Conservation (phyloP, 2,797 vertebrate genomes). For the Sebastes vulpes region DNA sequence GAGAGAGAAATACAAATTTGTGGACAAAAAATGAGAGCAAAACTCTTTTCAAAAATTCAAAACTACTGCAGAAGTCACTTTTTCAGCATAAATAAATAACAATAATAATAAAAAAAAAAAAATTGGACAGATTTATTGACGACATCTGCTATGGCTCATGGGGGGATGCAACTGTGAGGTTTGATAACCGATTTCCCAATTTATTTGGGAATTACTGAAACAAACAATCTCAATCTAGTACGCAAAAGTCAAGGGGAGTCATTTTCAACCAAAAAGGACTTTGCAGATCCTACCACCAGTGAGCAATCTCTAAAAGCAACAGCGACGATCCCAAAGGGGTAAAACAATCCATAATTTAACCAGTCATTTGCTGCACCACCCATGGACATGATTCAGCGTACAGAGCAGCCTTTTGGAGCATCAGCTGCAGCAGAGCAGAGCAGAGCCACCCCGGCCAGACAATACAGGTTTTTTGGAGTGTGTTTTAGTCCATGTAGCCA, state of each 20-base stretch:
- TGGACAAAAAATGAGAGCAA: slow-evolving; percentile 12
- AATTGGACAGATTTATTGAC: slow-evolving; percentile 45
- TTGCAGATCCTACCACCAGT: background rate
- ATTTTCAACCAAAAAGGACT: background rate
- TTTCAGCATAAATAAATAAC: slow-evolving; percentile 79
- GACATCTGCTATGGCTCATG: slow-evolving; percentile 67
- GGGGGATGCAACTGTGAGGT: slow-evolving; percentile 38
- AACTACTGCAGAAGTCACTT: slow-evolving; percentile 57
- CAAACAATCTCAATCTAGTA: background rate
- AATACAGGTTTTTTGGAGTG: background rate
- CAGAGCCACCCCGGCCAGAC: background rate
- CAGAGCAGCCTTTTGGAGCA: background rate
- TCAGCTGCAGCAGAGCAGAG: background rate
- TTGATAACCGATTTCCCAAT: slow-evolving; percentile 11
- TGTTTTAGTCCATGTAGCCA: background rate
- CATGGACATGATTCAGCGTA: background rate
- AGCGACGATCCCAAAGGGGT: background rate
- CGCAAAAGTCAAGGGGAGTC: background rate
- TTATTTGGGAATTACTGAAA: slow-evolving; percentile 3
- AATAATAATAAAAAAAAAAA: slow-evolving; percentile 18
- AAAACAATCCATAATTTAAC: slow-evolving; percentile 14
- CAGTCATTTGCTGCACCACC: background rate
- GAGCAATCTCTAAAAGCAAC: slow-evolving; percentile 3
- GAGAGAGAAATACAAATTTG: slow-evolving; percentile 1
- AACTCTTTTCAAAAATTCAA: slow-evolving; percentile 43